phyloP scores from a whole-genome alignment of 2,113 vertebrate species.

The Tapirus terrestris region DNA sequence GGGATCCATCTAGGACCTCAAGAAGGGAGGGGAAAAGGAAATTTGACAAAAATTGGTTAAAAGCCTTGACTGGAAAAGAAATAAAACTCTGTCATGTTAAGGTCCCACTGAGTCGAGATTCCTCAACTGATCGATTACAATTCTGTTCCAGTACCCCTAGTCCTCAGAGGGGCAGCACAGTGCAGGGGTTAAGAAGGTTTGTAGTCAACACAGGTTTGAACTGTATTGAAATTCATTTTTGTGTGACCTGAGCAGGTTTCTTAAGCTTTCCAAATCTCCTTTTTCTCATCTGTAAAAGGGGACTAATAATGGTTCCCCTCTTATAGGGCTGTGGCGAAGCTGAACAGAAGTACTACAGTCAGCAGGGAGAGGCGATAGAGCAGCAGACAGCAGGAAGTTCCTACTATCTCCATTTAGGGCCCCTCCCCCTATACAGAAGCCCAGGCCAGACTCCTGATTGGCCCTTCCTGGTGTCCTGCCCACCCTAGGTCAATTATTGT shows the following conservation, averaged over 20 bases:
- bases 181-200: neutral
- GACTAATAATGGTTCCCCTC: neutral
- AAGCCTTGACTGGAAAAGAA: neutral
- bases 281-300: neutral
- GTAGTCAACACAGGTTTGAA: neutral
- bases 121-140: neutral
- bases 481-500: neutral
- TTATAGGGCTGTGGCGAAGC: neutral
- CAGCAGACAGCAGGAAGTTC: neutral
- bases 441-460: neutral
- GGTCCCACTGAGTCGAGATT: neutral
- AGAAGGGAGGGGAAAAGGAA: neutral
- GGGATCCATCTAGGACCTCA: neutral
- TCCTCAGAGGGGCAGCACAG: neutral
- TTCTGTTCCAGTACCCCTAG: neutral
- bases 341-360: neutral
- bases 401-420: neutral
- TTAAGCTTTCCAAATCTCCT: neutral
- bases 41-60: neutral
- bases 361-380: neutral
- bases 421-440: neutral
- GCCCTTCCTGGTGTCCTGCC: neutral
- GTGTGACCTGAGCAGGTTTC: neutral
- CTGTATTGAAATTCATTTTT: neutral
- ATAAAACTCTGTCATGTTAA: neutral